Conservation (phyloP, 2,113 vertebrate species). For the Protobothrops flavoviridis region DNA sequence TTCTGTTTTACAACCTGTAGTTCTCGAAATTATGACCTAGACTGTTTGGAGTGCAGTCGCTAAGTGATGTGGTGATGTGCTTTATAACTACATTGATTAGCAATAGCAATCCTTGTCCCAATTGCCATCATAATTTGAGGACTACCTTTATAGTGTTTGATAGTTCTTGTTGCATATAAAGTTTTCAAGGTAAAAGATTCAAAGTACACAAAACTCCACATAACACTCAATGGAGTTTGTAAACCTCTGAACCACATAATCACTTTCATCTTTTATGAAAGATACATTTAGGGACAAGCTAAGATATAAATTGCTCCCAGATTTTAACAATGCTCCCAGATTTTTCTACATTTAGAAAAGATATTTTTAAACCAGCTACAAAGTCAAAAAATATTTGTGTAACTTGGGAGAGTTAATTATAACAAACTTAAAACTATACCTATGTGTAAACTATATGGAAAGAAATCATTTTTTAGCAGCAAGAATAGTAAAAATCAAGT, state of each 20-base stretch:
- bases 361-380: constrained; percentile 49
- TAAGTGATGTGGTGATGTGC: background rate
- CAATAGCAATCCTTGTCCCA: background rate
- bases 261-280: constrained; percentile 57
- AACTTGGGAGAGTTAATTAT: constrained; percentile 38
- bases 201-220: constrained; percentile 55
- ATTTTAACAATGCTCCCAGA: constrained; percentile 45
- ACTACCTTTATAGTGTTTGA: constrained; percentile 20
- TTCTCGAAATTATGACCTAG: background rate
- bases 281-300: constrained; percentile 58
- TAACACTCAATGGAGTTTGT: constrained; percentile 57
- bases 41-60: background rate
- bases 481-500: constrained; percentile 52
- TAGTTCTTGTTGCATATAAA: constrained; percentile 29
- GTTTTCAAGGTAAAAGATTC: constrained; percentile 57
- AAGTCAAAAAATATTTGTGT: constrained; percentile 23
- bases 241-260: constrained; percentile 68
- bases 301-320: constrained; percentile 56
- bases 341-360: constrained; percentile 60
- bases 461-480: constrained; percentile 54
- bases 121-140: background rate
- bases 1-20: background rate
- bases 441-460: constrained; percentile 43
- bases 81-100: background rate
- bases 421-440: constrained; percentile 34